Percentiles rank a stretch among this genome's conserved stretches.
Conservation (phyloP, 2,888 invertebrate species). For the Pachliopta kotzebuea region DNA sequence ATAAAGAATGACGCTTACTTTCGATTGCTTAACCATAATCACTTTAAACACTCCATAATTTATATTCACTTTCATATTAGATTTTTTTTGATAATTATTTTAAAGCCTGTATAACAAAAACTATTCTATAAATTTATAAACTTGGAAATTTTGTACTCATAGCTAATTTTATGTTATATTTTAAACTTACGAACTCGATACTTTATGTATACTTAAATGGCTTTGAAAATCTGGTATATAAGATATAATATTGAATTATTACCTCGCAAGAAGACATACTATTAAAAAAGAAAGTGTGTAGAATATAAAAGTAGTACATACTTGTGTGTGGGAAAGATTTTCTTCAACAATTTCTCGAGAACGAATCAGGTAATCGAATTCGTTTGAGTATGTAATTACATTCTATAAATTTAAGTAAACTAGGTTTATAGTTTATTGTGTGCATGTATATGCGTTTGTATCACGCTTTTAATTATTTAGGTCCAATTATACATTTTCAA, state of each 20-base stretch:
- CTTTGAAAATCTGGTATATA: not conserved
- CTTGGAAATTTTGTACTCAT: not conserved
- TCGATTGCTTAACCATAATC: constrained; percentile 6
- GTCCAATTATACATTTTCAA: not conserved
- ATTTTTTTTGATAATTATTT: not conserved
- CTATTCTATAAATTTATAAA: not conserved
- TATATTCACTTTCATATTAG: not conserved
- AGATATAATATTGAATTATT: not conserved
- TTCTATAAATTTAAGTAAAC: constrained; percentile 28
- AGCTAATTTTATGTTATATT: too few species aligned
- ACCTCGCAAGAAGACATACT: not conserved
- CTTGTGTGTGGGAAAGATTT: constrained; percentile 26
- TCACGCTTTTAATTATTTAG: not conserved
- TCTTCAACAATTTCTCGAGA: constrained; percentile 22
- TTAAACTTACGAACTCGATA: not conserved
- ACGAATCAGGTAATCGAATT: constrained; percentile 28
- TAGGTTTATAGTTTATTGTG: constrained; percentile 29
- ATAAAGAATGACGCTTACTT: constrained; percentile 17
- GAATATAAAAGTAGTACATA: constrained; percentile 25
- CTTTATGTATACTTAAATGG: not conserved
- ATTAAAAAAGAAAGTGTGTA: constrained; percentile 25
- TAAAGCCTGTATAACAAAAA: not conserved
- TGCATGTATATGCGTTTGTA: constrained; percentile 2
- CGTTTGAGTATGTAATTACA: constrained; percentile 24
- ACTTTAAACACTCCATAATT: not conserved